Evolutionary conservation across 2,113 vertebrate species (phyloP), one percentile per base, ranked within the genome.

Genomic region (Eurypyga helias): DNA sequence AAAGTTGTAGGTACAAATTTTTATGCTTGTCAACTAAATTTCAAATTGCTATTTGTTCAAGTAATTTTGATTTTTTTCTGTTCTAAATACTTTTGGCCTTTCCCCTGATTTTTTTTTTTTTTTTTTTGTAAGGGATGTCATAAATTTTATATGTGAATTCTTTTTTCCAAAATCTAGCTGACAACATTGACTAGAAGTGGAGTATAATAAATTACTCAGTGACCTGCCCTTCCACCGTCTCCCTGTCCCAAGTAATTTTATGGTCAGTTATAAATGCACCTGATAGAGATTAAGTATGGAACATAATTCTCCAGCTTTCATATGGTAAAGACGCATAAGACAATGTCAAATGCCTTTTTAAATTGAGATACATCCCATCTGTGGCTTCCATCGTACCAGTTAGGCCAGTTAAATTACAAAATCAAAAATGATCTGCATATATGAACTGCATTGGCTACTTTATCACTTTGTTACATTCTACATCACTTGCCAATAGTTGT

Each of bases 151-250:
- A n/a, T 38, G 7, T 24, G 33, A 73, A 43, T 73, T 66, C 1
- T 58, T 69, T 87, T 76, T 28, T 31, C 65, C 33, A 72, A 70
- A 82, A 57, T 66, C 33, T 52, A 38, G 8, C 31, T 71, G 61
- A 61, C 6, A 75, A 4, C 17, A 49, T 25, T 67, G 7, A 45
- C 62, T 75, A 29, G 3, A 17, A 66, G 19, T 61, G 36, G 3
- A 4, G 1, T 57, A 61, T 20, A 36, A 60, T 18, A 75, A 11
- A 48, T 72, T 65, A 48, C 7, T 6, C 15, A 33, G 15, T 43
- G 29, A 61, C 25, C 3, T 46, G 2, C 5, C 11, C 4, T 4
- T 2, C 24, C 23, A 11, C 45, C 36, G 20, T 9, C 7, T 15
- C 11, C 7, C 17, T 17, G 66, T 54, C 26, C 26, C 36, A 83